phyloP scores from a whole-genome alignment of 2,113 vertebrate species.

The Podiceps cristatus region DNA sequence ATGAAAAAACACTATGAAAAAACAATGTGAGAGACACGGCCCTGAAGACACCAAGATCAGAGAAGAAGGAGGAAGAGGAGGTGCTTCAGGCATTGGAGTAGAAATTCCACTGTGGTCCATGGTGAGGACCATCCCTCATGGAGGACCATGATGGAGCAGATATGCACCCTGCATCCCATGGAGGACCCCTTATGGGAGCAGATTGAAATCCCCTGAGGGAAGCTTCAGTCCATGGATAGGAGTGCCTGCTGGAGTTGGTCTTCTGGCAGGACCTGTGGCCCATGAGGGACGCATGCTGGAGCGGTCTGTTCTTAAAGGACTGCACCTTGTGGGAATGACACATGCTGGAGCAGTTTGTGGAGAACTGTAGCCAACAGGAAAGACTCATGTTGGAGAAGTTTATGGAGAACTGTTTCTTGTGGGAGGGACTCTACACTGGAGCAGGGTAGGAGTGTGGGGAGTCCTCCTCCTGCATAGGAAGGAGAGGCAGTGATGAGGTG shows the following conservation, averaged over 20 bases:
- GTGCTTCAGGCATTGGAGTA: neutral
- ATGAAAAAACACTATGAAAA: neutral
- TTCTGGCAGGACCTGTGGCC: neutral
- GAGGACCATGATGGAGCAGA: neutral
- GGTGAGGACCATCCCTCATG: neutral
- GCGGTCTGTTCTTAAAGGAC: neutral
- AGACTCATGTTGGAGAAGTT: neutral
- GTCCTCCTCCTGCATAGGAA: no score
- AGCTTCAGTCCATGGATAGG: neutral
- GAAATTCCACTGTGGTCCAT: neutral
- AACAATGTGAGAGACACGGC: neutral
- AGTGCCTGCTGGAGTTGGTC: fast-evolving
- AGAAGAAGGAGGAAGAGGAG: no score
- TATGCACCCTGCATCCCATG: neutral
- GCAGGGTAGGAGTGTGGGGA: no score
- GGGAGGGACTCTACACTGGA: neutral
- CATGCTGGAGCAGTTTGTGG: neutral
- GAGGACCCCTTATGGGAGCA: fast-evolving
- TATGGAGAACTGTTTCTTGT: fast-evolving
- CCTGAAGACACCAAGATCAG: neutral
- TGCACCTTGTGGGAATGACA: neutral
- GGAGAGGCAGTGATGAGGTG: no score
- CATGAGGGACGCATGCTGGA: fast-evolving
- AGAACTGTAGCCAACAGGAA: neutral
- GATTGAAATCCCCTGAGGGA: no score